Base-by-base conservation (phyloP, 2,888 invertebrate species). In the Arge pagana region DNA sequence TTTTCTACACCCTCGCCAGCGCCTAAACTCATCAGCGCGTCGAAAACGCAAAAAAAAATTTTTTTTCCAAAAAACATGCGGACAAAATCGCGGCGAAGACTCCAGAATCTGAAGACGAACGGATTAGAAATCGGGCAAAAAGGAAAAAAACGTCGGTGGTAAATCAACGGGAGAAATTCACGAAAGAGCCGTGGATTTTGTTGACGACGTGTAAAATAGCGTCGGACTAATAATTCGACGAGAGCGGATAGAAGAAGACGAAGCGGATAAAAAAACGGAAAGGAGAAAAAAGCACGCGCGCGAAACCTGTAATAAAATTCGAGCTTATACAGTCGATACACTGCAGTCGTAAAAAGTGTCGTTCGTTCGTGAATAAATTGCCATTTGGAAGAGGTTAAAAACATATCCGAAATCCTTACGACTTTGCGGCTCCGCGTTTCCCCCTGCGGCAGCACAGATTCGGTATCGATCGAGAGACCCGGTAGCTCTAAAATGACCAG, bases 221-320 rank as follows among this genome's bases (percentile, higher is more conserved):
- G 23, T 3, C 4, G 13, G 11, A 39, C 11, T 0, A 41, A 28
- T 6, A 10, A 41, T 10, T 6, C n/a, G 6, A 41, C 6, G 23
- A 41, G n/a, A 26, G 8, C 15, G n/a, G 28, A 1, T 15, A 24
- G 10, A 24, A 40, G 10, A 24, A 24, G 10, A 26, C 15, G 16
- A 16, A 15, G 26, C 19, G 18, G 40, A 23, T 11, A 26, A 42
- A 42, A 31, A 42, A 15, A 42, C 31, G 42, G n/a, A n/a, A n/a
- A 42, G 42, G 31, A 42, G 42, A 42, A 42, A 42, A 42, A 31
- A 42, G n/a, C 42, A n/a, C n/a, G n/a, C n/a, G n/a, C n/a, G n/a
- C n/a, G n/a, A n/a, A n/a, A n/a, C n/a, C n/a, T n/a, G n/a, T n/a
- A n/a, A n/a, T n/a, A n/a, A n/a, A n/a, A n/a, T n/a, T n/a, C n/a